Base-by-base conservation (phyloP, 2,888 invertebrate genomes). In the Phytoseiulus persimilis region DNA sequence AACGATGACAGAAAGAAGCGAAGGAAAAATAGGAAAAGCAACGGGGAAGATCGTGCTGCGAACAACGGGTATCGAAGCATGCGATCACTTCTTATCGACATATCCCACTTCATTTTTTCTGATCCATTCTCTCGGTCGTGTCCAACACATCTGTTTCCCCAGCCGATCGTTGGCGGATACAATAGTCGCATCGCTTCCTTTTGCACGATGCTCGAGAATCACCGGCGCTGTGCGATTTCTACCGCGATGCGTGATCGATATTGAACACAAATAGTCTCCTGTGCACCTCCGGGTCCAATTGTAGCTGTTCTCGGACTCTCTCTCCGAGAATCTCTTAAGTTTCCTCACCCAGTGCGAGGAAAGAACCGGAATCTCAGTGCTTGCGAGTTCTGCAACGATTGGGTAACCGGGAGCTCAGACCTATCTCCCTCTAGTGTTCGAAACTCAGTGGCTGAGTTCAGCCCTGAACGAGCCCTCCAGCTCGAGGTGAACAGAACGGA, bases 21-120 rank as follows among this genome's bases (percentile, higher is more conserved):
- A 23, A 18, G 65, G 65, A 28, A 28, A 65, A 2, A 65, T 2
- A 23, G 18, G 18, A 14, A 23, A 23, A 28, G 65, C 14, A 18
- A 65, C 18, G 65, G 65, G 18, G 65, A 28, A 28, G 65, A 65
- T 65, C 65, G 65, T 65, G 65, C 65, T 23, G 39, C 39, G 65
- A 65, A 65, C 65, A 65, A 65, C 18, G 18, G 14, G 39, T 39
- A 39, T 39, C 9, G 39, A 3, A 39, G 65, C 65, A 65, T 65
- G 65, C 65, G 65, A 65, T 65, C 65, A 65, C 65, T 65, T 65
- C 65, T 65, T 65, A 65, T 65, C 65, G 65, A 65, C 65, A 65
- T 6, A 65, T 65, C 65, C 65, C 65, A 65, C 65, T 65, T 65
- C 65, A 65, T 65, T 65, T 65, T 65, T 65, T 65, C 65, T 65